Conservation (phyloP, 35 echinoderm and acorn worm species). For the Ophiothrix spiculata region DNA sequence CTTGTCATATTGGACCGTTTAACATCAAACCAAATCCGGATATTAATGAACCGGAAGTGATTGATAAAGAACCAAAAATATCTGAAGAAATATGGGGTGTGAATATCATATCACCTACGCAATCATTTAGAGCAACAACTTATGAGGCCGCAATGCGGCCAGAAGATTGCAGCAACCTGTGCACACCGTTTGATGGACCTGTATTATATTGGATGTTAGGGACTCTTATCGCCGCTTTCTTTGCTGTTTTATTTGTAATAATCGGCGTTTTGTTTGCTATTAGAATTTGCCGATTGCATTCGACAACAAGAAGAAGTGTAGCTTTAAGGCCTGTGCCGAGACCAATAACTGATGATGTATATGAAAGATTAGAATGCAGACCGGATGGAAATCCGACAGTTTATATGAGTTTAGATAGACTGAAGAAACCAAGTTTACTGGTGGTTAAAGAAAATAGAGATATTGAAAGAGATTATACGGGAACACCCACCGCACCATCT, state of each 20-base stretch:
- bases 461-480: background rate
- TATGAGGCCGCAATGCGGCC: background rate
- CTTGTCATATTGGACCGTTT: background rate
- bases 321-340: background rate
- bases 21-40: background rate
- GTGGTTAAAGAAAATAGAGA: background rate
- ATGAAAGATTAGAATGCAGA: slow-evolving; percentile 1
- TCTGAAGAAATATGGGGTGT: background rate
- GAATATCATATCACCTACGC: background rate
- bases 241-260: background rate
- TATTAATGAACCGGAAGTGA: background rate
- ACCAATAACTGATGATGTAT: background rate
- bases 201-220: background rate
- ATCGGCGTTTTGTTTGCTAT: background rate
- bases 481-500: background rate
- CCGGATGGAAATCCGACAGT: background rate
- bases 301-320: background rate
- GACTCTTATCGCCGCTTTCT: background rate
- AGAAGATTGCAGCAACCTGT: background rate
- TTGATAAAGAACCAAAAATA: background rate
- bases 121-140: background rate
- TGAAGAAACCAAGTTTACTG: background rate
- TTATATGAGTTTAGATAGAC: background rate
- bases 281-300: background rate
- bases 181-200: background rate